Evolutionary conservation across 1,140 invertebrate genomes (phyloP).

Genomic region (Tribolium madens): DNA sequence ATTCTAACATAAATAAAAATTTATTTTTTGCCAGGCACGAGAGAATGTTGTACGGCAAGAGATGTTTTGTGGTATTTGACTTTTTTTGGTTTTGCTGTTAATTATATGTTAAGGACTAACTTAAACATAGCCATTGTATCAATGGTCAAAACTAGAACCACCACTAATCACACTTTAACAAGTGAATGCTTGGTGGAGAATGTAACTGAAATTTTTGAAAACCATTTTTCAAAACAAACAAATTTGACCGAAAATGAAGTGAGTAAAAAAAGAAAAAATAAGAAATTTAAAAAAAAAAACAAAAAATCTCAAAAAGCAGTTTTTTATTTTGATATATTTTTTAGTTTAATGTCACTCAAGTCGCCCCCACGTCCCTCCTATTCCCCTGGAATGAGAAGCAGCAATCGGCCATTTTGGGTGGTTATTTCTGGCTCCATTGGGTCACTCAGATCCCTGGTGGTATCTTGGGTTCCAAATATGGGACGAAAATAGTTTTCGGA

Average conservation of each 20-base stretch:
- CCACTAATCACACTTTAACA: slow-evolving; percentile 51
- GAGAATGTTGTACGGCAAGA: slow-evolving; percentile 54
- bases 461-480: slow-evolving; percentile 76
- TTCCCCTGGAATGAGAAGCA: slow-evolving; percentile 78
- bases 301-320: background rate
- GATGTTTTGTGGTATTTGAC: slow-evolving; percentile 74
- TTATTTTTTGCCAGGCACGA: slow-evolving; percentile 40
- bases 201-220: background rate
- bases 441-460: slow-evolving; percentile 81
- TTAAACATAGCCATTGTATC: slow-evolving; percentile 89
- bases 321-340: background rate
- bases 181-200: slow-evolving; percentile 58
- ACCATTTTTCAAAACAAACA: background rate
- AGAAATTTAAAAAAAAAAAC: background rate
- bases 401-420: slow-evolving; percentile 77
- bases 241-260: background rate
- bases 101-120: slow-evolving; percentile 87
- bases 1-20: no score
- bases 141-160: slow-evolving; percentile 73
- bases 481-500: slow-evolving; percentile 80
- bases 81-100: slow-evolving; percentile 80
- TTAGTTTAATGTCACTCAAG: background rate
- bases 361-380: slow-evolving; percentile 54
- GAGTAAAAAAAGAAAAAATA: background rate
- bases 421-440: slow-evolving; percentile 84